Evolutionary conservation across 2,888 invertebrate genomes (phyloP), one percentile per base, ranked within the genome.

Genomic region (Drosophila siamana): DNA sequence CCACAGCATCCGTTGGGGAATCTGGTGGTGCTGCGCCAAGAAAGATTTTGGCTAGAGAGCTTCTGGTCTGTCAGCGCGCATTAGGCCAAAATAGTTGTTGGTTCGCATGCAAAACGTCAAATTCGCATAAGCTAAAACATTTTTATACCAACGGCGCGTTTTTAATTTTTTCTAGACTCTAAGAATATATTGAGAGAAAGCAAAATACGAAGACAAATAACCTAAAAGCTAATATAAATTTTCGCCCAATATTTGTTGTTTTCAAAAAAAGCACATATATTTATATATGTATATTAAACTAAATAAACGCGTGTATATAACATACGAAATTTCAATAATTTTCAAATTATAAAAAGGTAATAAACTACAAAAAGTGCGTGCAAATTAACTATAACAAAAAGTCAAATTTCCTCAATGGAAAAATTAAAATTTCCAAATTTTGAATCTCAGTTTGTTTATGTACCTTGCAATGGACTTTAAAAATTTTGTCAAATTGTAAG

Each of bases 81-180:
- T 78, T 86, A 82, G 76, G 87, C 89, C 78, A 86, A 88, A 86
- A 81, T 85, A 85, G 85, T 91, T 91, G 91, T 91, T 91, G 91
- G 91, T 88, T 90, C 90, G 91, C 91, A 91, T 91, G 90, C 90
- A 89, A 83, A 89, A 91, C 91, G 91, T 89, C 81, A 84, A 89
- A 90, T 90, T 89, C 85, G 89, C 87, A 84, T 76, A 84, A 90
- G 89, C 89, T 90, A 85, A 86, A 73, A 75, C 67, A 88, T 86
- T 90, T 90, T 91, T 91, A 81, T 86, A 90, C 90, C 89, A 89
- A 88, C 90, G 85, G 77, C 85, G 89, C 88, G 90, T 88, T 91
- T 91, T 91, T 89, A 79, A 85, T 79, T 76, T 80, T 78, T 88
- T 89, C 80, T 86, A 85, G 82, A 80, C 73, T 73, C 67, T 65